Base-by-base conservation (phyloP, 2,888 invertebrate genomes). In the Pilophorus perplexus region DNA sequence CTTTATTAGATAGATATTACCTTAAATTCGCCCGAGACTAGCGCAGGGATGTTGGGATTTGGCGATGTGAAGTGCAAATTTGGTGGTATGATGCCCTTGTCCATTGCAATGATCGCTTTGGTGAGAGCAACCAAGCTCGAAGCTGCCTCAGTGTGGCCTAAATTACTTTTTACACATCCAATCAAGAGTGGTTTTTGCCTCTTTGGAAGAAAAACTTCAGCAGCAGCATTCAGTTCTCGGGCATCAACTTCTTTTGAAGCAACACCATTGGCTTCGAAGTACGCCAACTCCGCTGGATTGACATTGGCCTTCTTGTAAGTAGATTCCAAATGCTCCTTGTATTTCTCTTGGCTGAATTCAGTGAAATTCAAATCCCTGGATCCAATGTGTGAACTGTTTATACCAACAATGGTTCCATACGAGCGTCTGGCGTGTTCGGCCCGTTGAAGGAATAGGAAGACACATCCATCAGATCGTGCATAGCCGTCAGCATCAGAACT, bases 131-230 rank as follows among this genome's bases (percentile, higher is more conserved):
- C 78, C 20, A 81, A 72, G 79, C 73, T 5, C 16, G 59, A 72
- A 33, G 74, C 73, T 12, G 95, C 92, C 79, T 98, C 98, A 2
- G 95, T 88, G 77, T 98, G 98, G 1, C 98, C 98, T 93, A 97
- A 94, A 79, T 97, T 98, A 23, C 95, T 94, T 78, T 98, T 98
- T 0, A 96, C 91, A 0, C 96, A 95, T 18, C 98, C 98, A 74
- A 98, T 86, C 44, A 94, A 78, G 55, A 99, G 81, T 6, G 96
- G 93, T 25, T 79, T 78, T 1, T 22, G 6, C 16, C 65, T 37
- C 5, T 37, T 10, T 2, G 20, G 25, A 38, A 67, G 55, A 4
- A 68, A 66, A 2, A 72, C 65, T 6, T 72, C 67, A 6, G 67
- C 52, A 2, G 72, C 10, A 28, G 67, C 59, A n/a, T 69, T 71